A percentile compares a stretch with the other conserved stretches of the same genome.
phyloP scores from a whole-genome alignment of 2,888 invertebrate genomes.

The Zygaena filipendulae region DNA sequence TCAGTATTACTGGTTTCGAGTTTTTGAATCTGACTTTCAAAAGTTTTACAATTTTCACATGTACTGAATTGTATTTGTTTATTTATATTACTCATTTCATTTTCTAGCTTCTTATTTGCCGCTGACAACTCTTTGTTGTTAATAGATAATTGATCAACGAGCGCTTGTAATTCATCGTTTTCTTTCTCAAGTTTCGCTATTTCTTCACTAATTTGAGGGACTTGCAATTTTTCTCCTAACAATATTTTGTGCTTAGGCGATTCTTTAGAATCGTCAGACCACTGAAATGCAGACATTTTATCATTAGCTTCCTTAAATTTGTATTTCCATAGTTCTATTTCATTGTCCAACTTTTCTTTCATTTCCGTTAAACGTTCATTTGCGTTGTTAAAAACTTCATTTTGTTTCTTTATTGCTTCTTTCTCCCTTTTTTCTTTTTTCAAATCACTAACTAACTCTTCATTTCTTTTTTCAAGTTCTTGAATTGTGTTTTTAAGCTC shows the following conservation, averaged over 20 bases:
- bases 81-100: slow-evolving; percentile 34
- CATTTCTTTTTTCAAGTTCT: slow-evolving; percentile 72
- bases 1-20: slow-evolving; percentile 25
- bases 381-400: slow-evolving; percentile 78
- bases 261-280: slow-evolving; percentile 35
- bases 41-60: slow-evolving; percentile 26
- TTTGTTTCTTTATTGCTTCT: slow-evolving; percentile 73
- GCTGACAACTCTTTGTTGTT: slow-evolving; percentile 36
- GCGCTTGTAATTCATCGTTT: slow-evolving; percentile 48
- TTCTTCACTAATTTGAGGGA: slow-evolving; percentile 20
- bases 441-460: slow-evolving; percentile 67
- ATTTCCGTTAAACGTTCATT: slow-evolving; percentile 83
- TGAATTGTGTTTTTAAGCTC: slow-evolving; percentile 78
- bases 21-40: slow-evolving; percentile 30
- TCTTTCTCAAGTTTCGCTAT: slow-evolving; percentile 51
- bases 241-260: slow-evolving; percentile 21
- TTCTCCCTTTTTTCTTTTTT: slow-evolving; percentile 75
- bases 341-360: slow-evolving; percentile 84
- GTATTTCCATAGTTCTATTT: slow-evolving; percentile 77
- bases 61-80: slow-evolving; percentile 24
- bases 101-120: slow-evolving; percentile 29
- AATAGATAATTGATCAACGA: slow-evolving; percentile 36
- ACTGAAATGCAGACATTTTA: slow-evolving; percentile 65
- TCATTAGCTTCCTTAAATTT: slow-evolving; percentile 76
- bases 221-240: slow-evolving; percentile 8